Percentiles rank a stretch among this genome's conserved stretches.
Evolutionary conservation across 2,888 invertebrate genomes (phyloP).

Genomic region (Aelia acuminata): DNA sequence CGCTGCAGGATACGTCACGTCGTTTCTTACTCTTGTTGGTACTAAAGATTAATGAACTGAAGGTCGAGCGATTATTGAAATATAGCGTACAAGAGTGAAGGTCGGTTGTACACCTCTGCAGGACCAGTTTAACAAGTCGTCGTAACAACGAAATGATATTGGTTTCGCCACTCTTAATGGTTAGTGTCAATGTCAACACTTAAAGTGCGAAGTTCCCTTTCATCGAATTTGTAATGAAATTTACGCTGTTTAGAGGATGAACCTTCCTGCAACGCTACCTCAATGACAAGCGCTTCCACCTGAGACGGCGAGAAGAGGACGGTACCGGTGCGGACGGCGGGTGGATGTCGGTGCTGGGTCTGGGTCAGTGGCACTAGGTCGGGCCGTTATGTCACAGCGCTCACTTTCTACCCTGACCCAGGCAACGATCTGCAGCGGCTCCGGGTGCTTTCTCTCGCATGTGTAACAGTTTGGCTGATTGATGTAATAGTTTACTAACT

Average conservation of each 20-base stretch:
- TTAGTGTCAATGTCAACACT: too few species aligned
- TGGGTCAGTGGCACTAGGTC: slow-evolving; percentile 19
- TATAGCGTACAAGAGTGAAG: not conserved
- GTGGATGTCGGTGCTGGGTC: not conserved
- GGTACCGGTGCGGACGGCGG: too few species aligned
- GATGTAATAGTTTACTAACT: not conserved
- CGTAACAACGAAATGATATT: too few species aligned
- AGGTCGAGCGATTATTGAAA: not conserved
- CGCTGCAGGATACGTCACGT: not conserved
- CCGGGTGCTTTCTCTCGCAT: not conserved
- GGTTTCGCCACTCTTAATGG: too few species aligned
- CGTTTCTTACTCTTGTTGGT: not conserved
- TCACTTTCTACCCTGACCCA: slow-evolving; percentile 42
- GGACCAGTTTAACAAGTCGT: not conserved
- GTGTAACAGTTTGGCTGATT: not conserved
- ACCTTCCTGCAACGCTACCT: too few species aligned
- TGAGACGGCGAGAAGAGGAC: too few species aligned
- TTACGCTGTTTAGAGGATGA: too few species aligned
- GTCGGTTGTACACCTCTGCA: not conserved
- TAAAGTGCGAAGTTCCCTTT: too few species aligned
- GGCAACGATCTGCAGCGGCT: not conserved
- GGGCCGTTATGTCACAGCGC: slow-evolving; percentile 16
- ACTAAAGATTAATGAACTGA: not conserved
- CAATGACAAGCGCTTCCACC: too few species aligned
- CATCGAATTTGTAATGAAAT: too few species aligned